Base-by-base conservation (phyloP, 2,888 invertebrate species). In the Habroteleia sp. region DNA sequence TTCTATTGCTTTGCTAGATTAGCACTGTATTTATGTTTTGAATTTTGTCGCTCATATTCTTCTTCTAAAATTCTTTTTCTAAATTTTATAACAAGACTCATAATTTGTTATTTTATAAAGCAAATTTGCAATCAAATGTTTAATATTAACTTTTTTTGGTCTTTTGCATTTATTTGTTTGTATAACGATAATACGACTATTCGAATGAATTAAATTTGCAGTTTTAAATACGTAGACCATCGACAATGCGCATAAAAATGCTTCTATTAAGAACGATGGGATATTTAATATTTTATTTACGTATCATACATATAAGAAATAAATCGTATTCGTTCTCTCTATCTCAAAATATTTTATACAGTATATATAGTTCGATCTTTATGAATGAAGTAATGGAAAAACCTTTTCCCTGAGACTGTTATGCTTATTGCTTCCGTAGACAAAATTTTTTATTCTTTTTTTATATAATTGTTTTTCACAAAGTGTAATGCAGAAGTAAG, bases 241-340 rank as follows among this genome's bases (percentile, higher is more conserved):
- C 44, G 50, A 42, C 52, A 52, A 52, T 35, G 35, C 27, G 20
- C 13, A 33, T 35, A 27, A 27, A 44, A 52, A 65, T 44, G 52
- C 50, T 23, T 33, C 52, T 52, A 54, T 52, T 37, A 35, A 6
- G 44, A 7, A 16, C 42, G 35, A 17, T 37, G 11, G 23, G 27
- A 44, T 65, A 42, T 65, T 65, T 65, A 52, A 52, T 65, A 52
- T 65, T 65, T 52, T 52, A 52, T 42, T 20, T 65, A 27, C 25
- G 25, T 52, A 35, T 65, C 48, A 39, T 48, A 23, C 27, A 14
- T 50, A 10, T 6, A 39, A 41, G 39, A 62, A 48, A 39, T 29
- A 11, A 62, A 48, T n/a, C 8, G 23, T 29, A 39, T 14, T 17
- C 33, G 48, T 48, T 10, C n/a, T n/a, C n/a, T 35, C 46, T 46